Evolutionary conservation across 1,140 invertebrate species (phyloP), one percentile per base, ranked within the genome.

Genomic region (Pollicipes pollicipes): DNA sequence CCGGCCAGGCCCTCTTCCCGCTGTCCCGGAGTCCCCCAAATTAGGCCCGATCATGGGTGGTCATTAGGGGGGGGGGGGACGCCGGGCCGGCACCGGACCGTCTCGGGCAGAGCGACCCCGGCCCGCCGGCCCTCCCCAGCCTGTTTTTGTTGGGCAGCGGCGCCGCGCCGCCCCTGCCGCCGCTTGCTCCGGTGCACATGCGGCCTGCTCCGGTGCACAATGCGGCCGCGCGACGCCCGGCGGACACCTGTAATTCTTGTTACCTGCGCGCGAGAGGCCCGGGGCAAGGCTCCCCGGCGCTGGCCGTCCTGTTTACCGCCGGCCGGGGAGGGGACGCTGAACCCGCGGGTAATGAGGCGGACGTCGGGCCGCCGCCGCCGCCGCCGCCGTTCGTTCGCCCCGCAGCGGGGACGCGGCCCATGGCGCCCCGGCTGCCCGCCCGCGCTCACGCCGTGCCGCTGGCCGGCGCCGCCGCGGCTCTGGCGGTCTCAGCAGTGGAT

Each of bases 171-270:
- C 2, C 45, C 45, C 45, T 21, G 21, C 45, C 45, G 6, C 45
- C 21, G 13, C 45, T 17, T 6, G 6, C 6, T 10, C 45, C 45
- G 45, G 45, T 24, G 45, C 45, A 21, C n/a, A n/a, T n/a, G n/a
- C n/a, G n/a, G n/a, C n/a, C 45, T 58, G 45, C 45, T 58, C 45
- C 13, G 45, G 45, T 58, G 45, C 45, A 58, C 45, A 58, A 21
- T 58, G 45, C 45, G 13, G 45, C 13, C 17, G 45, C 17, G 10
- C 13, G 45, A 58, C 24, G 45, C 45, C 45, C 45, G 45, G 45
- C 45, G 45, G 45, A 58, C 45, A 58, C 45, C 45, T 58, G 45
- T 58, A 58, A 58, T 58, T 58, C 45, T 58, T 58, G 45, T 58
- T 58, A 58, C 13, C 45, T 24, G 45, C 45, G 45, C 45, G 45